A percentile compares a stretch with the other conserved stretches of the same genome.
Conservation (phyloP, 2,113 vertebrate species). For the Mellivora capensis region DNA sequence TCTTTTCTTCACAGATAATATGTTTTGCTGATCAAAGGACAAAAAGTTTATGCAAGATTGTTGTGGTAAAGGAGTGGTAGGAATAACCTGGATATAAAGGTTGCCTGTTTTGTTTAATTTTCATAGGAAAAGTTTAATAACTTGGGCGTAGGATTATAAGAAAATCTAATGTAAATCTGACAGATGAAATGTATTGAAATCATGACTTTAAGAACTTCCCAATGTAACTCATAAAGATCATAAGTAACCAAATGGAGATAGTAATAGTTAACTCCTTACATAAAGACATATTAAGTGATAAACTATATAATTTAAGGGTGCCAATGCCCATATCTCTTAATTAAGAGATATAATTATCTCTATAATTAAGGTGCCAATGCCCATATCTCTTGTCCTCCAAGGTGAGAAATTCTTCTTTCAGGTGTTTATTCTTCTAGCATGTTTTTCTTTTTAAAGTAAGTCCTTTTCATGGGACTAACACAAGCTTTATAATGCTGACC, state of each 20-base stretch:
- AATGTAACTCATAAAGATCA: background rate
- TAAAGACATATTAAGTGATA: background rate
- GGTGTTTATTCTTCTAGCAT: background rate
- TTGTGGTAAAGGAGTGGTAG: background rate
- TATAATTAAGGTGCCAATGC: background rate
- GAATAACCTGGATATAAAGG: background rate
- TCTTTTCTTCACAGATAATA: background rate
- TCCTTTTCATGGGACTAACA: background rate
- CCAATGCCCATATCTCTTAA: background rate
- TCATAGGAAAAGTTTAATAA: background rate
- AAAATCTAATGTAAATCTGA: background rate
- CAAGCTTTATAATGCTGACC: background rate
- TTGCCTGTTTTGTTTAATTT: background rate
- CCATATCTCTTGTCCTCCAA: background rate
- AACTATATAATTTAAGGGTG: background rate
- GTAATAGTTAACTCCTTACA: background rate
- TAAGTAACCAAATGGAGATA: background rate
- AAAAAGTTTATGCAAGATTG: background rate
- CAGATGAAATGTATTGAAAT: background rate
- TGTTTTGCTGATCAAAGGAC: background rate
- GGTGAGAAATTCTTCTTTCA: background rate
- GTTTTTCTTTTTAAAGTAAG: background rate
- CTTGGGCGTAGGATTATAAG: background rate
- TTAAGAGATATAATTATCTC: too few relatives aligned
- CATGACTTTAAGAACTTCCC: background rate